phyloP scores from a whole-genome alignment of 2,797 vertebrate species.

The Chromis chromis region DNA sequence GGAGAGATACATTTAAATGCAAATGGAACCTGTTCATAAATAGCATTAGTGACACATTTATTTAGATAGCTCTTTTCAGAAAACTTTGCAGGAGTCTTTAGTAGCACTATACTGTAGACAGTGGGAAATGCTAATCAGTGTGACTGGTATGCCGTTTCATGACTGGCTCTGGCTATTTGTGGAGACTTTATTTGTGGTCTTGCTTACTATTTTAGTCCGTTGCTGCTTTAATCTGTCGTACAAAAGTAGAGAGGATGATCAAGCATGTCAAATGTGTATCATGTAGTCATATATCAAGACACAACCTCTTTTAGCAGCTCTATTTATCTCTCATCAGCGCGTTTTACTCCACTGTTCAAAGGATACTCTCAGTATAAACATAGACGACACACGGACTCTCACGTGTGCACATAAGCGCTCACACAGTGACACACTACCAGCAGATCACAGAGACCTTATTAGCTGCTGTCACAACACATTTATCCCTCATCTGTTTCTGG shows the following conservation, averaged over 20 bases:
- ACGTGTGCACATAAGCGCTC: constrained; percentile 18
- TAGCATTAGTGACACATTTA: not conserved
- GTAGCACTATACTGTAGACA: not conserved
- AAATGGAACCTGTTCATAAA: not conserved
- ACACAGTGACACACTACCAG: constrained; percentile 57
- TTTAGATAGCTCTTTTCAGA: not conserved
- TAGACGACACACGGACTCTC: constrained; percentile 27
- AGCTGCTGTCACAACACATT: constrained; percentile 87
- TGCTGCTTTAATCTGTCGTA: constrained; percentile 63
- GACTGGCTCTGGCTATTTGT: constrained; percentile 56
- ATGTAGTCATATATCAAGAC: constrained; percentile 46
- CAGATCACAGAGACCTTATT: constrained; percentile 82
- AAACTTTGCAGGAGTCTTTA: constrained; percentile 8
- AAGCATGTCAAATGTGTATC: constrained; percentile 59
- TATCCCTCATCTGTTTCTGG: constrained; percentile 85
- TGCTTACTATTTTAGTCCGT: constrained; percentile 65
- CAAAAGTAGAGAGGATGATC: constrained; percentile 60
- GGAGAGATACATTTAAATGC: constrained; percentile 18
- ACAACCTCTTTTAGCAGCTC: constrained; percentile 43
- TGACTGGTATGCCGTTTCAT: constrained; percentile 33
- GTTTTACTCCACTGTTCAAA: constrained; percentile 46
- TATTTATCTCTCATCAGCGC: constrained; percentile 45
- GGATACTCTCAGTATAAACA: constrained; percentile 33
- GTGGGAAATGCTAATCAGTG: constrained; percentile 34
- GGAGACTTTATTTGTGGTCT: constrained; percentile 55